A percentile compares a stretch with the other conserved stretches of the same genome.
phyloP scores from a whole-genome alignment of 2,888 invertebrate species.

The Anagyrus pseudococci region DNA sequence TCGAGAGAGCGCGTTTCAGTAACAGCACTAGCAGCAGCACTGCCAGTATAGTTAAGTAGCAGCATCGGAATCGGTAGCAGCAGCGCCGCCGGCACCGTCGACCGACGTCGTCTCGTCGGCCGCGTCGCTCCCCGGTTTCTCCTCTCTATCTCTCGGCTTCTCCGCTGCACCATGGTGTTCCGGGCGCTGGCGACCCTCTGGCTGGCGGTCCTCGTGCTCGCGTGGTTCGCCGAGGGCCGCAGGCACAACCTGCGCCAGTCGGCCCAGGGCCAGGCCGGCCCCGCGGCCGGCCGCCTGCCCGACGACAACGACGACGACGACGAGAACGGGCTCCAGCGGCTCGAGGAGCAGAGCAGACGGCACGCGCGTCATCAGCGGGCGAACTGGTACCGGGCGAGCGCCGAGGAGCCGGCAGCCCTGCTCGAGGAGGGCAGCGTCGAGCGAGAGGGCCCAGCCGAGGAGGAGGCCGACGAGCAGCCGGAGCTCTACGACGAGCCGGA shows the following conservation, averaged over 20 bases:
- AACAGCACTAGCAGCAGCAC: not conserved
- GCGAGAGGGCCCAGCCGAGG: not conserved
- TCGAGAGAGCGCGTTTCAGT: not conserved
- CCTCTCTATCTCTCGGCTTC: not conserved
- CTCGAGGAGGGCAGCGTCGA: not conserved
- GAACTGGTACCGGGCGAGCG: not conserved
- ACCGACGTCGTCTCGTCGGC: not conserved
- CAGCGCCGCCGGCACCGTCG: not conserved
- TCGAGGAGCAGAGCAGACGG: too few species aligned
- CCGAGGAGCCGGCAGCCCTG: not conserved
- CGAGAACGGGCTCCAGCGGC: too few species aligned
- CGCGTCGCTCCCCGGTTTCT: not conserved
- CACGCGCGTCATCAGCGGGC: too few species aligned
- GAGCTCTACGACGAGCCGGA: too few species aligned
- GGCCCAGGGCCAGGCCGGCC: not conserved
- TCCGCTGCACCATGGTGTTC: not conserved
- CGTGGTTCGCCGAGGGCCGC: constrained; percentile 8
- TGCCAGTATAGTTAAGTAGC: not conserved
- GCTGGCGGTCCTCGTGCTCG: not conserved
- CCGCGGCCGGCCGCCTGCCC: not conserved
- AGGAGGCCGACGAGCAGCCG: too few species aligned
- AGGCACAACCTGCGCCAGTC: not conserved
- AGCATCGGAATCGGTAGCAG: not conserved
- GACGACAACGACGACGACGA: not conserved
- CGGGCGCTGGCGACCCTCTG: not conserved